Evolutionary conservation across 2,113 vertebrate genomes (phyloP).

Genomic region (Ahaetulla prasina): DNA sequence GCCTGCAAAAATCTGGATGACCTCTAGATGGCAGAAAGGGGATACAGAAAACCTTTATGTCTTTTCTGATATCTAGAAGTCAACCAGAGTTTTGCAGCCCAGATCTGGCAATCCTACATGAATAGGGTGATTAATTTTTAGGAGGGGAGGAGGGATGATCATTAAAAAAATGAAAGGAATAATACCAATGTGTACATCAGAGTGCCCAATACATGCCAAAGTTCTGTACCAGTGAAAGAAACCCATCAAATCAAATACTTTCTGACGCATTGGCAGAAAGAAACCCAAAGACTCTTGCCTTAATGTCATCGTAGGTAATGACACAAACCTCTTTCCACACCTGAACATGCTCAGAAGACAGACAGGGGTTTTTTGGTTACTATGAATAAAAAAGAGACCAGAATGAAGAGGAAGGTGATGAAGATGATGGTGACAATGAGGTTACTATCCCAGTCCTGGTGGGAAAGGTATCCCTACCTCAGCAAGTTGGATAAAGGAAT

Average conservation of each 20-base stretch:
- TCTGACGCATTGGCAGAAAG: slow-evolving; percentile 60
- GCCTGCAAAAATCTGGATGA: not conserved
- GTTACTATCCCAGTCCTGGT: slow-evolving; percentile 42
- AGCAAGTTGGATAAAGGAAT: slow-evolving; percentile 90
- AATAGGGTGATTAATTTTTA: not conserved
- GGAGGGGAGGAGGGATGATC: not conserved
- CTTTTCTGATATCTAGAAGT: not conserved
- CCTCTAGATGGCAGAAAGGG: not conserved
- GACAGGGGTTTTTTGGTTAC: slow-evolving; percentile 47
- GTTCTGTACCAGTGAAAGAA: slow-evolving; percentile 61
- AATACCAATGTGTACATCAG: slow-evolving; percentile 7
- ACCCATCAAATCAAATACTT: slow-evolving; percentile 55
- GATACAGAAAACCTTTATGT: not conserved
- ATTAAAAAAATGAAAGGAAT: not conserved
- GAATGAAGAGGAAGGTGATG: slow-evolving; percentile 18
- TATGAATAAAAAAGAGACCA: slow-evolving; percentile 45
- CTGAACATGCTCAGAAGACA: slow-evolving; percentile 47
- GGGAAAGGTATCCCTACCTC: slow-evolving; percentile 78
- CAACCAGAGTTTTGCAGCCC: not conserved
- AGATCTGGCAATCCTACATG: not conserved
- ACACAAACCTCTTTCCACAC: slow-evolving; percentile 24
- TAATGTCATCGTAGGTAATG: slow-evolving; percentile 56
- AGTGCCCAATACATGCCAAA: slow-evolving; percentile 44
- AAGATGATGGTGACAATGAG: slow-evolving; percentile 6
- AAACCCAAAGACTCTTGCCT: slow-evolving; percentile 50